Conservation (phyloP, 1,140 invertebrate species). For the Drosophila tsacasi region DNA sequence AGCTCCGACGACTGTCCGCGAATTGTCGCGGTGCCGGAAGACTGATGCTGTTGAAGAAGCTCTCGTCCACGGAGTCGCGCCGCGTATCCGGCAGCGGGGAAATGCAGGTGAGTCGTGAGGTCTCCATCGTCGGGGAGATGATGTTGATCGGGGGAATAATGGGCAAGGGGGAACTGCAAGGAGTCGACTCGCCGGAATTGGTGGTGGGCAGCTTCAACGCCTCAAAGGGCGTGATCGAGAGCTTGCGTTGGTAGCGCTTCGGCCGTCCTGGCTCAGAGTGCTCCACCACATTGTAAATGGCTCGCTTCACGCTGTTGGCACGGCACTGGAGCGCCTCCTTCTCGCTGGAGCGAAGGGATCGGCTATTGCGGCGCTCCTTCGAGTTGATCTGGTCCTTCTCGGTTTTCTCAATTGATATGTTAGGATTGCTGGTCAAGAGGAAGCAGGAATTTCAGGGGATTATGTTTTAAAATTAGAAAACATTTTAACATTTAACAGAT, state of each 20-base stretch:
- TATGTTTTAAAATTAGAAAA: background rate
- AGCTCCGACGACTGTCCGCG: constrained; percentile 90
- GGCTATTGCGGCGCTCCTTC: constrained; percentile 80
- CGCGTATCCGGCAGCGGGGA: constrained; percentile 90
- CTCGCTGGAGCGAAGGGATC: constrained; percentile 74
- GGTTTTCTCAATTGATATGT: constrained; percentile 81
- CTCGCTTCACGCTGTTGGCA: constrained; percentile 94
- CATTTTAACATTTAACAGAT: background rate
- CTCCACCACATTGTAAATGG: constrained; percentile 93
- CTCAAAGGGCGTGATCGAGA: constrained; percentile 79
- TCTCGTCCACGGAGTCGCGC: constrained; percentile 88
- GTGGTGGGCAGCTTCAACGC: constrained; percentile 69
- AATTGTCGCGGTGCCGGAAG: constrained; percentile 91
- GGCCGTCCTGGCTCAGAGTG: constrained; percentile 90
- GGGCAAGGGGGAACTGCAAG: constrained; percentile 88
- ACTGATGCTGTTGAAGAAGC: constrained; percentile 85
- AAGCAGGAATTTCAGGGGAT: background rate
- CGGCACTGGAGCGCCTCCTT: constrained; percentile 87
- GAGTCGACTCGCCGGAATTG: constrained; percentile 86
- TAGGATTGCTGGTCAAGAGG: constrained; percentile 59
- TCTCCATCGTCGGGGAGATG: constrained; percentile 83
- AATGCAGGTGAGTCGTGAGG: constrained; percentile 86
- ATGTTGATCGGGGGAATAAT: constrained; percentile 85
- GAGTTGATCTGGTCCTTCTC: constrained; percentile 83
- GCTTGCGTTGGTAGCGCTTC: constrained; percentile 85